Base-by-base conservation (phyloP, 2,113 vertebrate genomes). In the Ramphastos sulfuratus region DNA sequence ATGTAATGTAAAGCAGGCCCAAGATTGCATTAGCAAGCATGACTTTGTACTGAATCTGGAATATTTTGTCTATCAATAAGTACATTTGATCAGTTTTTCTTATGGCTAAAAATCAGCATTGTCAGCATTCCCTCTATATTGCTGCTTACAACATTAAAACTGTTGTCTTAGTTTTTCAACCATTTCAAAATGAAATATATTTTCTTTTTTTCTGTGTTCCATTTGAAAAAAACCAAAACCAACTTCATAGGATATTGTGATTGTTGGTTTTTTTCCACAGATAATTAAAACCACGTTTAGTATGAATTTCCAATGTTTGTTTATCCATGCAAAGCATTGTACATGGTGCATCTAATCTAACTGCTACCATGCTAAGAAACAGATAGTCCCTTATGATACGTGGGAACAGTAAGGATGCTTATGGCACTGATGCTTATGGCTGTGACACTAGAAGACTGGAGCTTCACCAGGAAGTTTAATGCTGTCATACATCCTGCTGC, bases 401-500 rank as follows among this genome's bases (percentile, higher is more conserved):
- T 3, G 8, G 2, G 16, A 85, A 73, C 35, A 44, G 37, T 30
- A 28, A 37, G 66, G 82, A 61, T 65, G 19, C 61, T 73, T 42
- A 59, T 8, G 39, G 77, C 48, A 28, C 25, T 82, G 82, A 80
- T 89, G 61, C 77, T 81, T 82, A 80, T 70, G 63, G 65, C 66
- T 87, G 13, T 79, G 77, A 60, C 31, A 83, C 44, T 18, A 61
- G 60, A 95, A 85, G 76, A 85, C 92, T 54, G 73, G 87, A 92
- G 70, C 55, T 90, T 86, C 80, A 78, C 76, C 93, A 90, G 91
- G 87, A 95, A 94, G 85, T 81, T 91, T 46, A 83, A 69, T 3
- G 3, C 65, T 86, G 93, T 90, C 94, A 84, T 65, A 79, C 88
- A 93, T 95, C 94, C 96, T 96, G 79, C 59, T 63, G n/a, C 3